These are phyloP conservation scores for Petrocephalus zakoni DNA, from an alignment of 2,113 vertebrate genomes.

Conservation along the genomic window DNA sequence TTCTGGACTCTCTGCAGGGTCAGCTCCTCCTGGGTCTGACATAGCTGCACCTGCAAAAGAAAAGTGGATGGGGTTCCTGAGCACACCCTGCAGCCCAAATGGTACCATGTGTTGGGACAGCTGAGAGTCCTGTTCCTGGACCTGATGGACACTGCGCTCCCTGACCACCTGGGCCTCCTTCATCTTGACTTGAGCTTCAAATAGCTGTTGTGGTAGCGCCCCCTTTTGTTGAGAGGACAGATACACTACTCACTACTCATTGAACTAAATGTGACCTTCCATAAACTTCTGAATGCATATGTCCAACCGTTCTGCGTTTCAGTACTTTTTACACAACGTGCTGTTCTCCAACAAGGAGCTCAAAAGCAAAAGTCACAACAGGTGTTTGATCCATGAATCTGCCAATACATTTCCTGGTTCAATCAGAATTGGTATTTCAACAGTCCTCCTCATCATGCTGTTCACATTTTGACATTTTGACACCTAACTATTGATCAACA, in stretches of 20 bases:
- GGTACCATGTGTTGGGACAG: constrained; percentile 60
- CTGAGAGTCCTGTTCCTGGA: constrained; percentile 45
- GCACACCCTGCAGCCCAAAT: neutral
- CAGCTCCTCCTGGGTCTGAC: constrained; percentile 50
- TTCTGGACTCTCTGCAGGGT: constrained; percentile 55
- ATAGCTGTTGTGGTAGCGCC: constrained; percentile 60
- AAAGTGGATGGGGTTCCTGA: neutral
- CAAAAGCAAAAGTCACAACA: too few species aligned
- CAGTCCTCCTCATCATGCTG: too few species aligned
- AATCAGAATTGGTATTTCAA: too few species aligned
- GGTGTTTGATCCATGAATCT: too few species aligned
- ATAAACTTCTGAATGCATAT: too few species aligned
- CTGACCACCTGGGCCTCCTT: constrained; percentile 50
- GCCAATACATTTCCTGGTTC: too few species aligned
- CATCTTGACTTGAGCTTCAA: constrained; percentile 45
- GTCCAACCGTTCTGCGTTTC: too few species aligned
- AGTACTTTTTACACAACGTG: too few species aligned
- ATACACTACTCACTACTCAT: too few species aligned
- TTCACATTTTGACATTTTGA: neutral
- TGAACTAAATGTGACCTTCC: too few species aligned
- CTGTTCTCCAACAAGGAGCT: too few species aligned
- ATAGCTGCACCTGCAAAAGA: constrained; percentile 32
- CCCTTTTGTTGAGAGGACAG: constrained; percentile 48
- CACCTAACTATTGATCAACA: neutral
- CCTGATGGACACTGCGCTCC: constrained; percentile 47